A percentile compares a stretch with the other conserved stretches of the same genome.
These are phyloP conservation scores for Adelphocoris suturalis DNA, from an alignment of 2,888 invertebrate species.

Conservation along the genomic window DNA sequence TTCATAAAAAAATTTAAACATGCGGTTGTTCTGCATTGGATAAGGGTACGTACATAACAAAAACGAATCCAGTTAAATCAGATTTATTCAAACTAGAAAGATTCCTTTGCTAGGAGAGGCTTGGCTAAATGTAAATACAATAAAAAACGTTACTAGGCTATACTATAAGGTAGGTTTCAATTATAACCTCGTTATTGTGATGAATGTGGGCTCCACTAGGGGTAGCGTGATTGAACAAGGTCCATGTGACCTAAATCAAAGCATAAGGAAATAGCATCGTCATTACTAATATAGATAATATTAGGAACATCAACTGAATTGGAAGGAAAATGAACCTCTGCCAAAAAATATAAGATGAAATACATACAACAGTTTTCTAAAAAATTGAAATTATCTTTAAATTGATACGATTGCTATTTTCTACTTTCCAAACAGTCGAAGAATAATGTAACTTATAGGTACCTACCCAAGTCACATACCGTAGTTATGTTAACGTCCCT, in stretches of 20 bases:
- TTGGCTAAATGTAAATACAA: neutral
- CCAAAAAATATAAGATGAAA: neutral
- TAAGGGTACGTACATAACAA: too few species aligned
- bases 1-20: too few species aligned
- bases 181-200: neutral
- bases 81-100: constrained; percentile 7
- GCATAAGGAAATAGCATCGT: neutral
- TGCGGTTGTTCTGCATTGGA: too few species aligned
- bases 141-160: constrained; percentile 2
- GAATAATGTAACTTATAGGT: neutral
- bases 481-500: neutral
- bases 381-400: neutral
- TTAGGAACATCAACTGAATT: neutral
- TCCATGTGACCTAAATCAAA: neutral
- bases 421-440: neutral
- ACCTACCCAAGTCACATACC: neutral
- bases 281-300: neutral
- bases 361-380: neutral
- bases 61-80: neutral
- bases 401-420: neutral
- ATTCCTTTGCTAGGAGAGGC: constrained; percentile 15
- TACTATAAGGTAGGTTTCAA: neutral
- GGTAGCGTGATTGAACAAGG: neutral
- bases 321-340: neutral
- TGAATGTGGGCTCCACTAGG: neutral